A percentile compares a stretch with the other conserved stretches of the same genome.
Evolutionary conservation across 2,113 vertebrate species (phyloP).

Genomic region (Pantherophis guttatus): DNA sequence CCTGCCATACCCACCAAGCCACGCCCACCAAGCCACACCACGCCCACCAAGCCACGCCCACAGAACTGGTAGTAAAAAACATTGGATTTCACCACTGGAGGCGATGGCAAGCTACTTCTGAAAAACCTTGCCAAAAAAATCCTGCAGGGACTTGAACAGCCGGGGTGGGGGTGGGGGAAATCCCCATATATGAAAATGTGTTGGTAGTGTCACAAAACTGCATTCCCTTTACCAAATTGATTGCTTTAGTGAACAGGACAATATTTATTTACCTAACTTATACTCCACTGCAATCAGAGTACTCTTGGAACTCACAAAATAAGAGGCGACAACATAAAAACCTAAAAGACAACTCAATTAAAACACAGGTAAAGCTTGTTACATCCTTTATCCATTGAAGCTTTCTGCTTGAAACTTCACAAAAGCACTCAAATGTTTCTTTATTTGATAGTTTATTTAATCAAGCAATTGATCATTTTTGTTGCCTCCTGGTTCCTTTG

Average conservation of each 20-base stretch:
- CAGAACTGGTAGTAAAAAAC: too few species aligned
- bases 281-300: neutral
- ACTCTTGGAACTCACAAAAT: neutral
- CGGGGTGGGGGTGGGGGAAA: too few species aligned
- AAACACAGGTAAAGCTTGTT: neutral
- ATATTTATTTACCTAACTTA: neutral
- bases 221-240: neutral
- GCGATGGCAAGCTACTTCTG: neutral
- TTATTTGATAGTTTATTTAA: neutral
- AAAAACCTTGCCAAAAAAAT: neutral
- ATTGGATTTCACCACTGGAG: neutral
- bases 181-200: neutral
- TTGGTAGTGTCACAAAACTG: neutral
- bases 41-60: too few species aligned
- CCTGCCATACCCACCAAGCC: too few species aligned
- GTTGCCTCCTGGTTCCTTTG: neutral
- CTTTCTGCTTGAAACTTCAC: neutral
- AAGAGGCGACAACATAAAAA: neutral
- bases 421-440: neutral
- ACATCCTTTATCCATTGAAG: neutral
- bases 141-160: neutral
- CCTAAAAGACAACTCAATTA: neutral
- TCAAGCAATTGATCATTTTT: neutral
- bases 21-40: too few species aligned
- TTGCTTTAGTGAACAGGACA: neutral